Evolutionary conservation across 1,140 invertebrate species (phyloP).

Genomic region (Condylostylus longicornis): DNA sequence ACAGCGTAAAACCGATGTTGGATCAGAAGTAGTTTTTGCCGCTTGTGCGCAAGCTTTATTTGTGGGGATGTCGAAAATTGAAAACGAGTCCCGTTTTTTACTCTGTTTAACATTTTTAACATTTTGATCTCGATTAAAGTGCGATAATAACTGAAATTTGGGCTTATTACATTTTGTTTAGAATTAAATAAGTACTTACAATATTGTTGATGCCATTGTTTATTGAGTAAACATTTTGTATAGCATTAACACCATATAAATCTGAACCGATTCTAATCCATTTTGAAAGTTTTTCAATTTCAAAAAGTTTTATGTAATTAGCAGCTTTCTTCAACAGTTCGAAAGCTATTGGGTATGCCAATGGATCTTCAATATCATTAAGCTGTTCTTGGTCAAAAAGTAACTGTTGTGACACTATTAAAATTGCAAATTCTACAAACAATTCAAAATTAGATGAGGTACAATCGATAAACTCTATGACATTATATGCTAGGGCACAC

Average conservation of each 20-base stretch:
- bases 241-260: slow-evolving; percentile 16
- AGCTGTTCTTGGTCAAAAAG: slow-evolving; percentile 9
- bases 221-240: too few relatives aligned
- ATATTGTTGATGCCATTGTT: slow-evolving; percentile 14
- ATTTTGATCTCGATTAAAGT: neutral
- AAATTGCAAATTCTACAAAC: slow-evolving; percentile 20
- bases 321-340: slow-evolving; percentile 17
- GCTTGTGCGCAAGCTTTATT: slow-evolving; percentile 15
- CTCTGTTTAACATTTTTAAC: slow-evolving; percentile 8
- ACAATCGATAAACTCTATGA: slow-evolving; percentile 20
- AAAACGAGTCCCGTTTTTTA: slow-evolving; percentile 21
- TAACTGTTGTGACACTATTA: slow-evolving; percentile 26
- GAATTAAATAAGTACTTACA: slow-evolving; percentile 19
- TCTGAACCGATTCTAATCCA: slow-evolving; percentile 17
- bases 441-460: slow-evolving; percentile 12
- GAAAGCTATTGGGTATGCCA: slow-evolving; percentile 22
- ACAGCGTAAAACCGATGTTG: neutral
- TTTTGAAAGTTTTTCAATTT: slow-evolving; percentile 19
- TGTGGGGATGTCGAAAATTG: slow-evolving; percentile 29
- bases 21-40: slow-evolving; percentile 5
- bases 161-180: slow-evolving; percentile 14
- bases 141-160: slow-evolving; percentile 1
- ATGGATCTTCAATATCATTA: slow-evolving; percentile 19
- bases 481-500: slow-evolving; percentile 21
- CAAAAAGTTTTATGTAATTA: slow-evolving; percentile 10